phyloP scores from a whole-genome alignment of 35 echinoderm and acorn worm genomes.

The Nesometra sesokonis region DNA sequence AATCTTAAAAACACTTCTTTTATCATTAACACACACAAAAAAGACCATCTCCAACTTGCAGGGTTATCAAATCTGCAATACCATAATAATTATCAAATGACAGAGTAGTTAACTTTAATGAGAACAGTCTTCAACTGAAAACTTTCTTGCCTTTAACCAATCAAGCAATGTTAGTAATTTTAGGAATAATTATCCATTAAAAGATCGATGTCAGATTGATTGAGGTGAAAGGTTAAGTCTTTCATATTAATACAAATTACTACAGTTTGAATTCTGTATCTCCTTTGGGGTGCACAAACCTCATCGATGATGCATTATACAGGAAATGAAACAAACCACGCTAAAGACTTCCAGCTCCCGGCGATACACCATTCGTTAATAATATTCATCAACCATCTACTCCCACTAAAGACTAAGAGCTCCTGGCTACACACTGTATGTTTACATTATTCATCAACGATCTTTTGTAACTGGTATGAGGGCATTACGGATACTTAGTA shows the following conservation, averaged over 20 bases:
- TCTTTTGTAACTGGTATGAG: neutral
- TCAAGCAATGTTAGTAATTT: neutral
- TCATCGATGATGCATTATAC: neutral
- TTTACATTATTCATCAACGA: neutral
- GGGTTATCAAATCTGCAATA: too few species aligned
- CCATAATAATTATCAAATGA: too few species aligned
- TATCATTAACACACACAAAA: too few species aligned
- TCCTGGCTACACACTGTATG: neutral
- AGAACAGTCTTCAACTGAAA: too few species aligned
- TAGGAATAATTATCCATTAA: neutral
- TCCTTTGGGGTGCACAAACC: neutral
- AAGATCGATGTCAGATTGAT: neutral
- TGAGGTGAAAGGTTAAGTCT: neutral
- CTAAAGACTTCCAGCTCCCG: neutral
- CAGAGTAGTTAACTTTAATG: too few species aligned
- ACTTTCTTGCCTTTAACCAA: neutral
- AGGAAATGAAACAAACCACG: neutral
- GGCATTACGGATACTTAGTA: neutral
- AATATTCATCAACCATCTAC: neutral
- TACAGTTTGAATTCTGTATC: neutral
- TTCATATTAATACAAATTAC: neutral
- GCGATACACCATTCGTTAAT: neutral
- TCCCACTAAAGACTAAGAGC: neutral
- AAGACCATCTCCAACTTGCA: too few species aligned
- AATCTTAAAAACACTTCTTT: too few species aligned